A percentile compares a stretch with the other conserved stretches of the same genome.
Conservation (phyloP, 2,113 vertebrate species). For the Brachirus orientalis region DNA sequence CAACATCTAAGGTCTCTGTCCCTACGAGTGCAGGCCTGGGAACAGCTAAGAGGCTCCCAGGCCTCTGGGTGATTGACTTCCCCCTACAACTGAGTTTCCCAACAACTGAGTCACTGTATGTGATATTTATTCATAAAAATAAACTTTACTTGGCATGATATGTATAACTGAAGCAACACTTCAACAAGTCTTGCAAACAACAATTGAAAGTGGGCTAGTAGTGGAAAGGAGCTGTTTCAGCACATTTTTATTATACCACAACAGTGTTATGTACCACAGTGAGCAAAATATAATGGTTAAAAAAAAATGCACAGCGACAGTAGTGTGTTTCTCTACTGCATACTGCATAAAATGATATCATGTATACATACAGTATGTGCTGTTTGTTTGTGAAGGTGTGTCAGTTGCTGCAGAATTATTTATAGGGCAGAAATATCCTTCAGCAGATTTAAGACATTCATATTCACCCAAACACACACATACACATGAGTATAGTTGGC, state of each 20-base stretch:
- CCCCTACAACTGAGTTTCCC: too few species aligned
- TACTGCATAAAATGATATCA: not conserved
- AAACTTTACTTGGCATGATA: slow-evolving; percentile 8
- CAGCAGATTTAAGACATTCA: slow-evolving; percentile 30
- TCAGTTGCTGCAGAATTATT: slow-evolving; percentile 51
- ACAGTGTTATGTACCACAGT: slow-evolving; percentile 8
- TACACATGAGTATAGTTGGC: slow-evolving; percentile 25
- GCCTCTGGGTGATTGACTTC: too few species aligned
- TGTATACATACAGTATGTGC: not conserved
- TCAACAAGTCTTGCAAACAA: slow-evolving; percentile 23
- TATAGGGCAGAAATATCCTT: slow-evolving; percentile 50
- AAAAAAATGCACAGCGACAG: slow-evolving; percentile 4
- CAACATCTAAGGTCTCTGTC: too few species aligned
- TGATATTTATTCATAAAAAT: slow-evolving; percentile 1
- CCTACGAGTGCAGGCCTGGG: too few species aligned
- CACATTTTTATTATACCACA: slow-evolving; percentile 16
- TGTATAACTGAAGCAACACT: slow-evolving; percentile 3
- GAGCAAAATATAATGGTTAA: slow-evolving; percentile 16
- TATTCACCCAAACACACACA: slow-evolving; percentile 30
- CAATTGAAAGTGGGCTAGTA: slow-evolving; percentile 18
- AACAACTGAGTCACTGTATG: not conserved
- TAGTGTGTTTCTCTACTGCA: not conserved
- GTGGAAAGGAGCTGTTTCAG: slow-evolving; percentile 24
- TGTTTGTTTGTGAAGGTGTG: slow-evolving; percentile 26
- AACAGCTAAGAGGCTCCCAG: too few species aligned